Evolutionary conservation across 2,113 vertebrate species (phyloP).

Genomic region (Odontophorus gujanensis): DNA sequence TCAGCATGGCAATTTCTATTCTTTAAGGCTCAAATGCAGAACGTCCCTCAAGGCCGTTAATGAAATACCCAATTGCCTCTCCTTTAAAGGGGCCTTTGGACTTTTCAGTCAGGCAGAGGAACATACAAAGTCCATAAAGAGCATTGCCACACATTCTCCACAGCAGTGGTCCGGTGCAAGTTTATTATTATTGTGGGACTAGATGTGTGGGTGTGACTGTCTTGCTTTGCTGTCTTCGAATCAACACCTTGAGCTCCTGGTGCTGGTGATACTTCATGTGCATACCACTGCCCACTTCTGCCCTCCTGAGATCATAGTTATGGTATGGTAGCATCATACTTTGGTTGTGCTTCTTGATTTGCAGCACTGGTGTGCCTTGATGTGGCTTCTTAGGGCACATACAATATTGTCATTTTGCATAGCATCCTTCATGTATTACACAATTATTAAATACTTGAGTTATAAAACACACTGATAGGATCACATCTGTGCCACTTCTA

Average conservation of each 20-base stretch:
- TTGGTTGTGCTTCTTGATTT: neutral
- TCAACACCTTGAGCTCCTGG: neutral
- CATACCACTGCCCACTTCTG: no score
- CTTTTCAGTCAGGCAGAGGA: neutral
- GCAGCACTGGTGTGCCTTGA: neutral
- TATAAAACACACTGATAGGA: neutral
- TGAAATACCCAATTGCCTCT: neutral
- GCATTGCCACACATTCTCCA: neutral
- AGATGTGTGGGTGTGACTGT: no score
- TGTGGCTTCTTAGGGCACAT: neutral
- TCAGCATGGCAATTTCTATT: neutral
- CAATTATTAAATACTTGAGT: neutral
- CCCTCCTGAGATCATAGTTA: neutral
- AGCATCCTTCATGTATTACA: neutral
- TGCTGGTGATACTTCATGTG: fast-evolving
- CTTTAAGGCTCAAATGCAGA: neutral
- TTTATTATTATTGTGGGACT: neutral
- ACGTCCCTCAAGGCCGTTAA: neutral
- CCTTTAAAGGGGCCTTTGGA: neutral
- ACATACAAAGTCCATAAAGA: neutral
- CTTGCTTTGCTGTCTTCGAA: neutral
- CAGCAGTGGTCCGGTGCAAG: neutral
- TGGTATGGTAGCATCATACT: neutral
- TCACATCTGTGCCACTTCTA: neutral
- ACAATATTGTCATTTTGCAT: neutral